A percentile compares a stretch with the other conserved stretches of the same genome.
phyloP scores from a whole-genome alignment of 2,888 invertebrate genomes.

The Trichogramma evanescens region DNA sequence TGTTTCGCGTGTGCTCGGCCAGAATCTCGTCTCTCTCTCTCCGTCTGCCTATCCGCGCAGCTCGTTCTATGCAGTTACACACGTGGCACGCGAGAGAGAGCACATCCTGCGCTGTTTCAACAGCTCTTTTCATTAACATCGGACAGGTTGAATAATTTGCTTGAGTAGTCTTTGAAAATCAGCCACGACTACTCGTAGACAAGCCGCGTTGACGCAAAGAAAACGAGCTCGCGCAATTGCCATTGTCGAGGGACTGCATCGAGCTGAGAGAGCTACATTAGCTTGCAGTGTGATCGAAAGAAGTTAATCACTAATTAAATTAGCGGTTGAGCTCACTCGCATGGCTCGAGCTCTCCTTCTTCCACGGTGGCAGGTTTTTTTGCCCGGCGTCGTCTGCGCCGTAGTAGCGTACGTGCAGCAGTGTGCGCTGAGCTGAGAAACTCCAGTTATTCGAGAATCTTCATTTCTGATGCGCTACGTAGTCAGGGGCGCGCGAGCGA shows the following conservation, averaged over 20 bases:
- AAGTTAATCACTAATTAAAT: conserved; percentile 16
- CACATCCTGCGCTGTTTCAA: not conserved
- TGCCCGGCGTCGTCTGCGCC: conserved; percentile 8
- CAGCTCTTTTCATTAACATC: not conserved
- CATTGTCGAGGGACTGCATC: too few relatives aligned
- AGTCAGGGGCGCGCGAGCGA: not conserved
- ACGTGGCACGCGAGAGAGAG: too few relatives aligned
- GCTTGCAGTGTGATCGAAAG: conserved; percentile 10
- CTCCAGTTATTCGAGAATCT: conserved; percentile 11
- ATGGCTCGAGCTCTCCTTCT: not conserved
- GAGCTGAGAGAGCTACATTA: too few relatives aligned
- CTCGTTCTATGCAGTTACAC: not conserved
- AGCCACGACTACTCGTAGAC: too few relatives aligned
- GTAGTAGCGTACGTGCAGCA: not conserved
- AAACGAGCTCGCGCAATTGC: too few relatives aligned
- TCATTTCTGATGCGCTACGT: not conserved
- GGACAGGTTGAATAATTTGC: too few relatives aligned
- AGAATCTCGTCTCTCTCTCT: not conserved
- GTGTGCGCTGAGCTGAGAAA: conserved; percentile 2
- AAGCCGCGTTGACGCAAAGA: too few relatives aligned
- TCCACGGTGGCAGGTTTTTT: conserved; percentile 1
- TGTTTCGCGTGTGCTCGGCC: not conserved
- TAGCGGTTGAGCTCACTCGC: conserved; percentile 13
- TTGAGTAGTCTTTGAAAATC: too few relatives aligned
- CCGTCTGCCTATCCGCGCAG: conserved; percentile 1